Base-by-base conservation (phyloP, 2,797 vertebrate genomes). In the Carduelis carduelis region DNA sequence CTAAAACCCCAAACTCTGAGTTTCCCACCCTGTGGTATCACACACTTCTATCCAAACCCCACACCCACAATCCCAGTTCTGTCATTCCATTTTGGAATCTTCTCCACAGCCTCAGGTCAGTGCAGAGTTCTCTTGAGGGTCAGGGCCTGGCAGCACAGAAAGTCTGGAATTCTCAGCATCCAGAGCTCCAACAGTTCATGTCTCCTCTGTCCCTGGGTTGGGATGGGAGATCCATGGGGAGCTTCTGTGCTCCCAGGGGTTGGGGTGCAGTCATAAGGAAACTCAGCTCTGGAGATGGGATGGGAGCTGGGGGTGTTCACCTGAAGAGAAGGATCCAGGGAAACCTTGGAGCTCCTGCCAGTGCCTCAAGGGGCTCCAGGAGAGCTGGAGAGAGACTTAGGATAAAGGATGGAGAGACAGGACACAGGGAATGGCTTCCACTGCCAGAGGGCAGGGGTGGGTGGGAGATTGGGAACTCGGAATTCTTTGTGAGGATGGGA, bases 401-500 rank as follows among this genome's bases (percentile, higher is more conserved):
- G n/a, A 39, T 9, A 50, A 28, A n/a, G 26, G 6, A 8, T 52
- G 52, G 59, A 37, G 37, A 11, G 37, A 37, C 37, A 47, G 69
- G 17, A 74, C 30, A 23, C 11, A 26, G 69, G 61, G 39, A 88
- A 68, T 60, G 53, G 53, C 24, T 74, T 3, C 8, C 18, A 47
- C 0, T 60, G 69, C 8, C 34, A 53, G 30, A 72, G 68, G 34
- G 24, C 18, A 74, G 21, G 34, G 21, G 0, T 6, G 0, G 22
- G 2, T 35, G 35, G 66, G 57, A 57, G 1, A 7, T 2, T 55
- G 47, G 18, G 41, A 61, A 37, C 41, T 41, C 15, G 61, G 15
- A 60, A 68, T 61, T 47, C 1, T 0, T 5, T 60, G 22, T 1
- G 61, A 60, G 39, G 4, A 2, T 26, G 34, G 12, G 0, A 2